These are phyloP conservation scores for Palloptera scutellata DNA, from an alignment of 2,888 invertebrate genomes.

Conservation along the genomic window DNA sequence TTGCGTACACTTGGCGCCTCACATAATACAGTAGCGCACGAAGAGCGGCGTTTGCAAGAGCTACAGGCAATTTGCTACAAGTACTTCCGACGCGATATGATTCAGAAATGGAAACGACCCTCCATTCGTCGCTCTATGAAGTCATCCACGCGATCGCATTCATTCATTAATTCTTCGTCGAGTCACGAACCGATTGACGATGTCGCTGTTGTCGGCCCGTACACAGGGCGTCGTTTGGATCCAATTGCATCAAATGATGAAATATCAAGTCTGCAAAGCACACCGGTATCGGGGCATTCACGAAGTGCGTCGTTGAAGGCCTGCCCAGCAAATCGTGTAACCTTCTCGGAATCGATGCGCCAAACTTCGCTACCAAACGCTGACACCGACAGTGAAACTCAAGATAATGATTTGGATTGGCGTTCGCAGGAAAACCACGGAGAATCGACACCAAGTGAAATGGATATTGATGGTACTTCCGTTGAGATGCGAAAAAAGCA, in stretches of 20 bases:
- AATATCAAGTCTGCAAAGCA: constrained; percentile 67
- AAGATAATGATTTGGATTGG: constrained; percentile 65
- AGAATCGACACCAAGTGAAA: constrained; percentile 60
- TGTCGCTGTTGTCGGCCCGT: constrained; percentile 47
- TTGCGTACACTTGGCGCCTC: constrained; percentile 87
- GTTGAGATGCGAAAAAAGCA: constrained; percentile 71
- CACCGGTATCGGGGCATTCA: constrained; percentile 76
- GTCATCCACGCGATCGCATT: constrained; percentile 75
- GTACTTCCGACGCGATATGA: constrained; percentile 92
- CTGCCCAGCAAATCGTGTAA: constrained; percentile 63
- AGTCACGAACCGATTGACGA: constrained; percentile 71
- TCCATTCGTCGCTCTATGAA: constrained; percentile 64
- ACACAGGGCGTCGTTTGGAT: constrained; percentile 54
- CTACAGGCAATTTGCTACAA: constrained; percentile 93
- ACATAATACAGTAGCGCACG: constrained; percentile 89
- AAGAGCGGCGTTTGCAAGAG: constrained; percentile 90
- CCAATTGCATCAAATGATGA: constrained; percentile 63
- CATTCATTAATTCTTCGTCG: constrained; percentile 77
- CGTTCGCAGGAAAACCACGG: constrained; percentile 44
- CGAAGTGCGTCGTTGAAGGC: constrained; percentile 75
- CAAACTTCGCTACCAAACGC: constrained; percentile 84
- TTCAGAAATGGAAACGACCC: constrained; percentile 70
- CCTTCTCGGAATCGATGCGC: constrained; percentile 64
- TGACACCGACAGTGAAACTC: constrained; percentile 73
- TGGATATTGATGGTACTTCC: constrained; percentile 72